Conservation (phyloP, 2,113 vertebrate genomes). For the Petrocephalus zakoni region DNA sequence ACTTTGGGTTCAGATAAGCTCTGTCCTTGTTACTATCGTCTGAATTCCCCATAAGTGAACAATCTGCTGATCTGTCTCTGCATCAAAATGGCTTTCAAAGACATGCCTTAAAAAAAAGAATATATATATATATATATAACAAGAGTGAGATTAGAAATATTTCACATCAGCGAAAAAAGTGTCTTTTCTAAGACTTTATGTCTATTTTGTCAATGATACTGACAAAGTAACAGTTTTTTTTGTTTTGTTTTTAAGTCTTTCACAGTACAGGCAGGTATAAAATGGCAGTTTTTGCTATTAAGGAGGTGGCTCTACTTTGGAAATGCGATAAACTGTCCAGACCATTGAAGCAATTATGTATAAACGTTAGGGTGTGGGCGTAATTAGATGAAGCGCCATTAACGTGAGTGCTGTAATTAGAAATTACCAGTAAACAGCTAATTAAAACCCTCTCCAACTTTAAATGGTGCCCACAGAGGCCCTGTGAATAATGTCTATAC, state of each 20-base stretch:
- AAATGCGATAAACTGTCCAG: not conserved
- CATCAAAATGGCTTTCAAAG: conserved; percentile 36
- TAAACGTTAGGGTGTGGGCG: not conserved
- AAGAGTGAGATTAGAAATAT: not conserved
- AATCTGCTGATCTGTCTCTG: conserved; percentile 30
- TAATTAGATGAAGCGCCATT: not conserved
- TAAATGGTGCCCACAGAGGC: not conserved
- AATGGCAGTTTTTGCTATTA: not conserved
- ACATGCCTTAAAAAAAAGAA: too few species aligned
- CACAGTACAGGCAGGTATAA: not conserved
- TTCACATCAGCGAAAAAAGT: not conserved
- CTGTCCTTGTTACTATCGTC: conserved; percentile 41
- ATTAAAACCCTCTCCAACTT: not conserved
- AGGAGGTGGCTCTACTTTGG: not conserved
- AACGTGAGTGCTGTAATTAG: not conserved
- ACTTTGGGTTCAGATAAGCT: conserved; percentile 59
- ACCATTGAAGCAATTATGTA: not conserved
- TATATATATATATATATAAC: too few species aligned
- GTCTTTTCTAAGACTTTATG: not conserved
- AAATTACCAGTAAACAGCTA: not conserved
- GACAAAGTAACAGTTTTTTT: not conserved
- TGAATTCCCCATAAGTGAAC: conserved; percentile 49
- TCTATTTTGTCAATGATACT: not conserved
- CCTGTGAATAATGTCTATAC: not conserved
- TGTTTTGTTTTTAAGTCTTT: not conserved